Percentiles rank a stretch among this genome's conserved stretches.
Evolutionary conservation across 2,888 invertebrate genomes (phyloP).

Genomic region (Caenorhabditis sulstoni): DNA sequence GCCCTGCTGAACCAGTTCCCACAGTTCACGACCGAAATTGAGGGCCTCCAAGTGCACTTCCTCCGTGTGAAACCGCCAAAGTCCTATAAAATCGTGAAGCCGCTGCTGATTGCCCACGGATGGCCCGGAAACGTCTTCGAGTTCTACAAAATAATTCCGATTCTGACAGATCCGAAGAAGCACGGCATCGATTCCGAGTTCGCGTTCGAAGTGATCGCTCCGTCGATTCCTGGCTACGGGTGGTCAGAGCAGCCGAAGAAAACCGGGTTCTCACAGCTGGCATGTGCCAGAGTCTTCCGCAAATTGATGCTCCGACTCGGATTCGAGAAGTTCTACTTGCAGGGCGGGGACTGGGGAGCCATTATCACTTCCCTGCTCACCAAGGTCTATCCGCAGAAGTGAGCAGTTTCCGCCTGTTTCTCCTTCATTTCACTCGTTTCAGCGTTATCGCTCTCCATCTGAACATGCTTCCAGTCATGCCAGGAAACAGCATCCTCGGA

Average conservation of each 20-base stretch:
- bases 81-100: slow-evolving; percentile 74
- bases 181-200: slow-evolving; percentile 68
- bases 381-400: slow-evolving; percentile 84
- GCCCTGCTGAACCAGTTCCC: slow-evolving; percentile 86
- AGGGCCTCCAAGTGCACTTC: slow-evolving; percentile 86
- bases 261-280: slow-evolving; percentile 81
- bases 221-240: slow-evolving; percentile 84
- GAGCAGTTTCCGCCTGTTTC: slow-evolving; percentile 21
- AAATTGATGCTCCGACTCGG: slow-evolving; percentile 87
- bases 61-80: slow-evolving; percentile 84
- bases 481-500: slow-evolving; percentile 52
- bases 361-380: slow-evolving; percentile 85
- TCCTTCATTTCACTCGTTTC: slow-evolving; percentile 40
- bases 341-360: slow-evolving; percentile 89
- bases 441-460: slow-evolving; percentile 85
- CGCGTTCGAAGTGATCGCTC: slow-evolving; percentile 82
- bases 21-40: slow-evolving; percentile 88
- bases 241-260: slow-evolving; percentile 84
- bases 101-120: slow-evolving; percentile 88
- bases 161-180: slow-evolving; percentile 83
- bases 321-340: slow-evolving; percentile 85
- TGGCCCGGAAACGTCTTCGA: slow-evolving; percentile 91
- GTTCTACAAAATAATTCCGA: slow-evolving; percentile 85
- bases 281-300: slow-evolving; percentile 83
- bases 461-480: slow-evolving; percentile 84